phyloP scores from a whole-genome alignment of 2,888 invertebrate species.

The Caenorhabditis uteleia region DNA sequence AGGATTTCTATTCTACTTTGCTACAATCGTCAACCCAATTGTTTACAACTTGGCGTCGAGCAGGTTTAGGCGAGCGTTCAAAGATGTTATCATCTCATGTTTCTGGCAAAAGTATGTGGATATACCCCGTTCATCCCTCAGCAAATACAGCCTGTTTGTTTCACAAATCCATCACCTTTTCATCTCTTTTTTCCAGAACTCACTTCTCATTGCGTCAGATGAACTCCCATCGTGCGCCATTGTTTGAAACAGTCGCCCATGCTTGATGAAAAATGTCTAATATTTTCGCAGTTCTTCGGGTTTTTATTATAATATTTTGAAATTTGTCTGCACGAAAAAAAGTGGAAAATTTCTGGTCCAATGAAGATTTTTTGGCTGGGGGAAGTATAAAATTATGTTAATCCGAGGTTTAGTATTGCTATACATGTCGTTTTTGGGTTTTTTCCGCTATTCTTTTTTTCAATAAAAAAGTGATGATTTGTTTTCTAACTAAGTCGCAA shows the following conservation, averaged over 20 bases:
- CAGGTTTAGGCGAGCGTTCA: slow-evolving; percentile 52
- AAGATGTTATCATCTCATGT: slow-evolving; percentile 42
- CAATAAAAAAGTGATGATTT: too few relatives aligned
- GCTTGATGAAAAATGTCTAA: background rate
- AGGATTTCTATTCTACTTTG: slow-evolving; percentile 58
- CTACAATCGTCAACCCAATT: slow-evolving; percentile 57
- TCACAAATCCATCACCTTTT: background rate
- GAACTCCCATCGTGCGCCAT: slow-evolving; percentile 16
- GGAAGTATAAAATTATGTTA: too few relatives aligned
- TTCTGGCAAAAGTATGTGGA: slow-evolving; percentile 18
- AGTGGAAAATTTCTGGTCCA: too few relatives aligned
- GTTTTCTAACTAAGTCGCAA: too few relatives aligned
- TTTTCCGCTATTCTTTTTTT: too few relatives aligned
- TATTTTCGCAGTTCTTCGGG: too few relatives aligned
- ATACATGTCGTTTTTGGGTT: too few relatives aligned
- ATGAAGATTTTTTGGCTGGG: too few relatives aligned
- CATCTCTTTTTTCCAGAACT: slow-evolving; percentile 12
- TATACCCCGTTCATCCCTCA: slow-evolving; percentile 15
- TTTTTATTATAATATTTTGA: too few relatives aligned
- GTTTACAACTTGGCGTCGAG: slow-evolving; percentile 54
- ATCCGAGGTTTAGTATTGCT: too few relatives aligned
- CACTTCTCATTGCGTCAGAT: slow-evolving; percentile 25
- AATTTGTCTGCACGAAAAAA: too few relatives aligned
- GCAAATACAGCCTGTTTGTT: slow-evolving; percentile 34
- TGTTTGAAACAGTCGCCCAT: background rate